Base-by-base conservation (phyloP, 1,140 invertebrate species). In the Steinernema feltiae region DNA sequence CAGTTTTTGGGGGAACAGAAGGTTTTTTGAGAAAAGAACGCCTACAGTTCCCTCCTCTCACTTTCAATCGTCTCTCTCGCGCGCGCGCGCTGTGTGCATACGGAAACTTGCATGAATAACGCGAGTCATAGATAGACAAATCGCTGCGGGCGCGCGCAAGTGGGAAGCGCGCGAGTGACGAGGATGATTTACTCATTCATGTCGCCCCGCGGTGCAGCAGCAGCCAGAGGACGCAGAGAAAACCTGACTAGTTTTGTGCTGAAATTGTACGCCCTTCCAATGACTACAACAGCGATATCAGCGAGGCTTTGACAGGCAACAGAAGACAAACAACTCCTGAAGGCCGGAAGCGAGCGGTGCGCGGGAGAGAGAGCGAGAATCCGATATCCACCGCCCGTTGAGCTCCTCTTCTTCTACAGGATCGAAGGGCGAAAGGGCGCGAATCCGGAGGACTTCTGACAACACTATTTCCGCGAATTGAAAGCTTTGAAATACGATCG, bases 161-260 rank as follows among this genome's bases (percentile, higher is more conserved):
- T n/a, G 53, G 53, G 53, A 63, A 63, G 53, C 53, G 53, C 15
- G 53, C 53, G 53, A 63, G 53, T 7, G 53, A 63, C 53, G 53
- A 63, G 53, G 53, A 63, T 63, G 53, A 63, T 63, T 63, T 63
- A 63, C 53, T 63, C 53, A 63, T 63, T 63, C 53, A 63, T 63
- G 53, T 63, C 53, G 53, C 41, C 41, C 7, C 41, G 7, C n/a
- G 41, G 7, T 46, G n/a, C 24, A n/a, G 53, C 24, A 7, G 53
- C 12, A n/a, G 53, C 53, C 3, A 7, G 53, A 63, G 53, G 53
- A 12, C 53, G 53, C 35, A 7, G 53, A n/a, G n/a, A n/a, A 63
- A 63, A 63, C 53, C 53, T 63, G 53, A 63, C 53, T 63, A 63
- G 53, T 63, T 63, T 63, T 63, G 53, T 63, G n/a, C n/a, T n/a